Evolutionary conservation across 1,140 invertebrate genomes (phyloP), one percentile per base, ranked within the genome.

Genomic region (Drosophila kikkawai): DNA sequence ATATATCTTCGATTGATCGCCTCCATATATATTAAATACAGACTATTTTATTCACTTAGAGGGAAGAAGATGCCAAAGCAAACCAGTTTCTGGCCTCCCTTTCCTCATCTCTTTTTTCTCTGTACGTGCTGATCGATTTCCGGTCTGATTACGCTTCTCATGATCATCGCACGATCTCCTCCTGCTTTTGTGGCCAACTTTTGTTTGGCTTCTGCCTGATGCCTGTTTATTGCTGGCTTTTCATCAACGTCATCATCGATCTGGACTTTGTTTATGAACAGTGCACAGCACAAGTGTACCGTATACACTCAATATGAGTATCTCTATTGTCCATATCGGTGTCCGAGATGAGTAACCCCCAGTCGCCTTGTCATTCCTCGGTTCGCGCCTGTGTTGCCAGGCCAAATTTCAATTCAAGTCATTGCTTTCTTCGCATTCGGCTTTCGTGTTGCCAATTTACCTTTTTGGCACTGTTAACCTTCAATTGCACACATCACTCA

Each of bases 71-170:
- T 45, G 29, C 22, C 29, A 6, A 45, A 37, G 36, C 8, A 39
- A 66, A 61, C 59, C 51, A 19, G 59, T 67, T 53, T 82, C 17
- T 22, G 13, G 15, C 36, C 66, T 44, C 42, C 58, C 60, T 57
- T 48, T 44, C 7, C 26, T 44, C 57, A 39, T 39, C 26, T 48
- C 70, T 47, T 47, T 80, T 77, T 61, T 55, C 15, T 56, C 56
- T 66, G 85, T 84, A 91, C 88, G 80, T 87, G 83, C 73, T 79
- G 87, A 91, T 92, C 91, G 87, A 92, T 92, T 92, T 92, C 91
- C 91, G 91, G 91, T 92, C 91, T 88, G 79, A 91, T 92, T 91
- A 84, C 78, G 79, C 82, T 90, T 83, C 83, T 88, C 71, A 75
- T 87, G 76, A 80, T 84, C 84, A 79, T 79, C 79, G 58, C 80